These are phyloP conservation scores for Scalopus aquaticus DNA, from an alignment of 2,113 vertebrate genomes.

Conservation along the genomic window DNA sequence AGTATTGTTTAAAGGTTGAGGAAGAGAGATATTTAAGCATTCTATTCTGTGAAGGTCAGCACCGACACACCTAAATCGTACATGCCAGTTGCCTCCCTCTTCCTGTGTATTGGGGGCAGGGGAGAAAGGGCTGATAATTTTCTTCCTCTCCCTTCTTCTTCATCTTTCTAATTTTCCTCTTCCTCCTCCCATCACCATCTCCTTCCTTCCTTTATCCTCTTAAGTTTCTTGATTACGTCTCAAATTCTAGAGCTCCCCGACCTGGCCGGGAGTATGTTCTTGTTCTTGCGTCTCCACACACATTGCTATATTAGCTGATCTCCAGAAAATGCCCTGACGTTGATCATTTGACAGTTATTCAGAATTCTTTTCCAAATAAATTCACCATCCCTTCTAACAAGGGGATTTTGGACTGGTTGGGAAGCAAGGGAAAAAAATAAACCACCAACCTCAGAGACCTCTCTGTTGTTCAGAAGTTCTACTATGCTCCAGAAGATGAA, in stretches of 20 bases:
- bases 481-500: conserved; percentile 67
- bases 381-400: conserved; percentile 70
- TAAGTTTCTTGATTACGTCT: background rate
- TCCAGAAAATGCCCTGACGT: background rate
- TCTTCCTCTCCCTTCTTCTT: no score
- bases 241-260: background rate
- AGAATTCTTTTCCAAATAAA: conserved; percentile 72
- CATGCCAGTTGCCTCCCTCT: background rate
- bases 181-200: background rate
- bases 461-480: conserved; percentile 60
- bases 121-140: background rate
- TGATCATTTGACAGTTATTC: conserved; percentile 71
- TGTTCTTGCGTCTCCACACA: background rate
- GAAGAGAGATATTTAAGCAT: background rate
- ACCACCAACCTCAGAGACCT: background rate
- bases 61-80: background rate
- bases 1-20: background rate
- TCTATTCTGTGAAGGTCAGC: background rate
- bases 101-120: background rate
- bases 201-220: background rate
- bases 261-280: background rate
- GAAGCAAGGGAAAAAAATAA: conserved; percentile 65
- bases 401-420: background rate
- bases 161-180: background rate
- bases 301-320: conserved; percentile 14